Percentiles rank a stretch among this genome's conserved stretches.
Conservation (phyloP, 92 coral and sea anemone species). For the Porites rus region DNA sequence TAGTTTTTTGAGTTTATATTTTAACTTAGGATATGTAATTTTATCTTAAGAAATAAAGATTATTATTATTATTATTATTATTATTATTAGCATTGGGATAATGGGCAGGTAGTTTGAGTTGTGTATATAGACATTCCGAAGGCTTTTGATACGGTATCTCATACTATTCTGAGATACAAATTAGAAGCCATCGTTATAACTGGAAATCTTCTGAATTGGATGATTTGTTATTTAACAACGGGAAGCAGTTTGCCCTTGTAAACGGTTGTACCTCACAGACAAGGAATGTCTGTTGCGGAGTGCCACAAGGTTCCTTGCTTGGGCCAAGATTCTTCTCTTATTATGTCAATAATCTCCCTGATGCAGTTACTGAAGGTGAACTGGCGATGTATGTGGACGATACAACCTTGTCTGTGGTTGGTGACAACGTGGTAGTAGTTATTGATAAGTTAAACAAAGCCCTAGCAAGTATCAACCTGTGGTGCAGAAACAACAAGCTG, state of each 20-base stretch:
- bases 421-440: constrained; percentile 31
- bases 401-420: constrained; percentile 32
- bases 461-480: constrained; percentile 3
- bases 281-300: no score
- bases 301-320: constrained; percentile 42
- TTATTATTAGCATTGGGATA: constrained; percentile 64
- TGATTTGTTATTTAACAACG: no score
- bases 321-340: constrained; percentile 42
- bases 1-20: no score
- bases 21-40: no score
- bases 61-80: no score
- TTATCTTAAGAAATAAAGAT: no score
- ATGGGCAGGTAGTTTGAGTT: constrained; percentile 56
- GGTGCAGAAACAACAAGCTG: constrained; percentile 65
- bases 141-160: constrained; percentile 65
- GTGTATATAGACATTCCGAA: constrained; percentile 64
- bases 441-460: constrained; percentile 24
- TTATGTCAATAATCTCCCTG: constrained; percentile 40
- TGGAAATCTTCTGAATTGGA: constrained; percentile 52
- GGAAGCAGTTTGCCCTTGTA: no score
- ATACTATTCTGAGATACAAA: constrained; percentile 49
- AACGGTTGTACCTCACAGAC: no score
- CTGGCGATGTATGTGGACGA: constrained; percentile 52
- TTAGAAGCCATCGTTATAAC: constrained; percentile 51
- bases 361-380: constrained; percentile 36